Base-by-base conservation (phyloP, 2,113 vertebrate genomes). In the Zootoca vivipara region DNA sequence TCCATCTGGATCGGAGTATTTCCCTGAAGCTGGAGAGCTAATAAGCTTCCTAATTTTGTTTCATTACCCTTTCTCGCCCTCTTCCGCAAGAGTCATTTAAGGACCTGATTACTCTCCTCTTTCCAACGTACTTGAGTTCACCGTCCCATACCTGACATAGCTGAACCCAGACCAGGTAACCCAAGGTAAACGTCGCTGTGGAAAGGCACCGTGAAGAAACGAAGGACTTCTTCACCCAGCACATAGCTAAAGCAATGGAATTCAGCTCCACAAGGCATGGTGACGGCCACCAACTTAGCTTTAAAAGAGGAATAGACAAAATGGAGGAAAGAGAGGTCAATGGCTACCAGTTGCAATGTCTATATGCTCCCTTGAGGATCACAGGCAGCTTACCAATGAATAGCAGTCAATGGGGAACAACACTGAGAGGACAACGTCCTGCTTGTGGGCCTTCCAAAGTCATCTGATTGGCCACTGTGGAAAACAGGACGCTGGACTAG, bases 1-100 rank as follows among this genome's bases (percentile, higher is more conserved):
- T 89, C 93, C 86, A 65, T 94, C 91, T 93, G 91, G 85, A 94
- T 75, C 67, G 69, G 90, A 90, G 83, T 82, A 87, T 90, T 94
- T 89, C 35, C 86, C 86, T 86, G 91, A 58, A 92, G 83, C 87
- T 52, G 1, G 79, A 52, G 74, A 91, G 56, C 89, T 94, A 90
- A 91, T 93, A 90, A 80, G 64, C 89, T 93, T 74, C 80, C 85
- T 96, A 87, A 93, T 95, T 94, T 91, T 87, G 12, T 87, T 93
- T 90, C 89, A 89, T 94, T 93, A 93, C 70, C 38, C 89, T 94
- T 79, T 74, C 56, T 94, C 81, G 90, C 24, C 28, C 0, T 0
- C 0, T 0, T 70, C 58, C 78, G 65, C 90, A 82, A 90, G 52
- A 30, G 89, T 92, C 89, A 79, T 89, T 78, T 88, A 80, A 94